A percentile compares a stretch with the other conserved stretches of the same genome.
Conservation (phyloP, 2,888 invertebrate genomes). For the Cataglyphis altisquamis region DNA sequence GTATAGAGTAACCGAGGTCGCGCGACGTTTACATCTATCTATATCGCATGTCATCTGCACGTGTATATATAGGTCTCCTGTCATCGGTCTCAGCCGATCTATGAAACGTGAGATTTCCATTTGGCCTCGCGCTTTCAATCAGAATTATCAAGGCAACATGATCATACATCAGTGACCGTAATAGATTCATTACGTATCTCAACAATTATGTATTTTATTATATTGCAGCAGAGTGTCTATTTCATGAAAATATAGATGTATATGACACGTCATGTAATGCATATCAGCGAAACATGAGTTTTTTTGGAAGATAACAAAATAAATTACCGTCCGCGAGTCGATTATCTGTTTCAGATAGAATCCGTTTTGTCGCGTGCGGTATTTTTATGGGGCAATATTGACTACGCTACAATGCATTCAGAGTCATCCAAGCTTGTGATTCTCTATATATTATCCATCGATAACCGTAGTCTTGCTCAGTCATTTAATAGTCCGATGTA, state of each 20-base stretch:
- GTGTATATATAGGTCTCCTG: conserved; percentile 78
- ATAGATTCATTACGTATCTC: neutral
- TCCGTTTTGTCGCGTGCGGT: conserved; percentile 57
- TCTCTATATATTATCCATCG: conserved; percentile 60
- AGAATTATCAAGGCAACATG: conserved; percentile 13
- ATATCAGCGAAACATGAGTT: neutral
- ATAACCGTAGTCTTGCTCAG: conserved; percentile 70
- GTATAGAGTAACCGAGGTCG: conserved; percentile 60
- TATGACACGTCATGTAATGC: neutral
- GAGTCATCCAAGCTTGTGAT: conserved; percentile 44
- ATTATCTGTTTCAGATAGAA: conserved; percentile 69
- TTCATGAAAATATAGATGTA: neutral
- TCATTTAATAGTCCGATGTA: conserved; percentile 60
- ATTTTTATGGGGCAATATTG: conserved; percentile 42
- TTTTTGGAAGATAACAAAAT: conserved; percentile 20
- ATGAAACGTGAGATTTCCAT: conserved; percentile 49
- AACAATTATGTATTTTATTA: neutral
- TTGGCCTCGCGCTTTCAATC: conserved; percentile 62
- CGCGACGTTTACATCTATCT: conserved; percentile 7
- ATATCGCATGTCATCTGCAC: conserved; percentile 59
- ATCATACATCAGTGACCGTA: neutral
- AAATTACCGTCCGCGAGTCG: conserved; percentile 50
- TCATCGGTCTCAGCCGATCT: conserved; percentile 73
- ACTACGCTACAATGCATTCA: conserved; percentile 9
- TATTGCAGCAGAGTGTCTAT: too few relatives aligned